Base-by-base conservation (phyloP, 2,888 invertebrate genomes). In the Tethea ocularis region DNA sequence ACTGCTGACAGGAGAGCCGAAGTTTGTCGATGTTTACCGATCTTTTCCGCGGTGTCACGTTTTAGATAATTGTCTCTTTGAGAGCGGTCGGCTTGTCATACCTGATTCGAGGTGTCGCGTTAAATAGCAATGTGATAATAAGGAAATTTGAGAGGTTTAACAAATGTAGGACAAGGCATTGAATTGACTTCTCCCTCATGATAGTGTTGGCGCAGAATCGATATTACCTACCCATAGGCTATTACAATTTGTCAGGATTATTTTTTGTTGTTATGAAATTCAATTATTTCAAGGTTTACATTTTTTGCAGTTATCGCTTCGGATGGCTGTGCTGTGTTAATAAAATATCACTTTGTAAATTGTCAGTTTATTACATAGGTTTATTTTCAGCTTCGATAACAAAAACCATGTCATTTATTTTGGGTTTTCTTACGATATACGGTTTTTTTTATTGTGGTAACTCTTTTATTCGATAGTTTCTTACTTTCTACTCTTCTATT, bases 131-230 rank as follows among this genome's bases (percentile, higher is more conserved):
- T 58, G 56, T 63, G 61, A 64, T 68, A 67, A 64, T 66, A 70
- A 68, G 57, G 58, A 63, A 70, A 64, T 63, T 68, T 59, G 58
- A 61, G 62, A 61, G 59, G 63, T 38, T 62, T 59, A 53, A 63
- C 66, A 59, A 62, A 61, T 63, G 61, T 38, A 67, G 60, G 65
- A 57, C 65, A 59, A 61, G 51, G 58, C 63, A 57, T 67, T 61
- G 66, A 72, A 73, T 66, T 68, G 66, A 72, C 73, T 72, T 61
- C 71, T 20, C 46, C 2, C 46, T 6, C 15, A 38, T n/a, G 46
- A 46, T 46, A 46, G 20, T 8, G n/a, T 46, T 20, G 41, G 41
- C 8, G 41, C 5, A 17, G 8, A 46, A 46, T 46, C 10, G 1
- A 10, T 10, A 46, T 5, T 41, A 7, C 1, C 41, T 17, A 41